phyloP scores from a whole-genome alignment of 2,113 vertebrate genomes.

The Haemorhous mexicanus region DNA sequence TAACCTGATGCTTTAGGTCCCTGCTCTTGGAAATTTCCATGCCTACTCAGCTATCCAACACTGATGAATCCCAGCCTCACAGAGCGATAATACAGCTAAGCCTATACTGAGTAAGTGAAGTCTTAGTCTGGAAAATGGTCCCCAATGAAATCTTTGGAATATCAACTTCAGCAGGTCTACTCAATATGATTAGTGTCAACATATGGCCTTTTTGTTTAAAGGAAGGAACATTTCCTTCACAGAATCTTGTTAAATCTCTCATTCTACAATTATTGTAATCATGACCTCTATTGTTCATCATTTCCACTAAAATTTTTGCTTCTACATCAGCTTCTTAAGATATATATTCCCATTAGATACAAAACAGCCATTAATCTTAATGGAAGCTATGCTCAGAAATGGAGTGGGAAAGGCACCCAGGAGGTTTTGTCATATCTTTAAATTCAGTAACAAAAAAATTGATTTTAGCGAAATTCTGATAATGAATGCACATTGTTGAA shows the following conservation, averaged over 20 bases:
- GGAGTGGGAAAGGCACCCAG: conserved; percentile 29
- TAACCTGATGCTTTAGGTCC: neutral
- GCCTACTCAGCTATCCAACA: neutral
- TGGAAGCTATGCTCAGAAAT: conserved; percentile 39
- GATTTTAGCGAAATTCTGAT: conserved; percentile 35
- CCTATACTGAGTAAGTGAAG: neutral
- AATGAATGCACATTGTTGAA: conserved; percentile 47
- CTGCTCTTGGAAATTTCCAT: neutral
- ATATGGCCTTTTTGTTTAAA: conserved; percentile 48
- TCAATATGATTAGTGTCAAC: conserved; percentile 46
- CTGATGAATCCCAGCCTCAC: neutral
- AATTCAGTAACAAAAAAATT: conserved; percentile 48
- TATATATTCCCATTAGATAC: conserved; percentile 59
- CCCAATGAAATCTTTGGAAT: conserved; percentile 45
- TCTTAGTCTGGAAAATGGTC: conserved; percentile 21
- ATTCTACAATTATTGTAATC: conserved; percentile 61
- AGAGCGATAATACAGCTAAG: neutral
- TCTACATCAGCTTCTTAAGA: conserved; percentile 28
- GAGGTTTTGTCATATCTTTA: conserved; percentile 39
- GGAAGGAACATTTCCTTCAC: conserved; percentile 22
- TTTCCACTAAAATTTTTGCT: conserved; percentile 50
- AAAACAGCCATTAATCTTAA: conserved; percentile 53
- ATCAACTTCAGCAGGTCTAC: conserved; percentile 39
- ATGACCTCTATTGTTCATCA: conserved; percentile 47
- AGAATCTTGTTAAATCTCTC: conserved; percentile 44